Evolutionary conservation across 2,797 vertebrate genomes (phyloP).

Genomic region (Micromesistius poutassou): DNA sequence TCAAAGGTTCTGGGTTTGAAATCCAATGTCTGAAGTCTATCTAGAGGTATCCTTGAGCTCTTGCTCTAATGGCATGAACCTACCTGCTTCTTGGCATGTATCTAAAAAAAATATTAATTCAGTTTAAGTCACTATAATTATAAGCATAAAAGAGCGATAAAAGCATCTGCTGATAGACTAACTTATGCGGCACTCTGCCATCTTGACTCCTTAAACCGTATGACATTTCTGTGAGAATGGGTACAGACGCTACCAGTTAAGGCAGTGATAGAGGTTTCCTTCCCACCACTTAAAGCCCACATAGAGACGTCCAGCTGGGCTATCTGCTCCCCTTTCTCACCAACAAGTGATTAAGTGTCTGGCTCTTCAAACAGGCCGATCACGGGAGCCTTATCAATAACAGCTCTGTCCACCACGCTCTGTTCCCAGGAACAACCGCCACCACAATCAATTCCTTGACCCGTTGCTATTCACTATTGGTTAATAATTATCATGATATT

Average conservation of each 20-base stretch:
- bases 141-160: background rate
- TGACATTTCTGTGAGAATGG: slow-evolving; percentile 53
- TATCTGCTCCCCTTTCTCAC: slow-evolving; percentile 58
- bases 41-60: too few species aligned
- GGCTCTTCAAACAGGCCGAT: slow-evolving; percentile 55
- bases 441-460: background rate
- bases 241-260: slow-evolving; percentile 43
- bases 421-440: slow-evolving; percentile 48
- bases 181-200: background rate
- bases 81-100: too few species aligned
- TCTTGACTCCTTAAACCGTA: slow-evolving; percentile 15
- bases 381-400: slow-evolving; percentile 53
- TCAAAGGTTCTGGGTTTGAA: too few species aligned
- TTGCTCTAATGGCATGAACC: too few species aligned
- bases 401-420: slow-evolving; percentile 12
- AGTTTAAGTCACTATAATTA: background rate
- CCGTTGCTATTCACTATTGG: too few species aligned
- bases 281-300: slow-evolving; percentile 8
- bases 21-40: too few species aligned
- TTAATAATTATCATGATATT: background rate
- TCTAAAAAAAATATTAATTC: background rate
- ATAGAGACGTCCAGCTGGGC: slow-evolving; percentile 38
- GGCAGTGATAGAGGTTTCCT: slow-evolving; percentile 32
- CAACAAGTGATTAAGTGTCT: slow-evolving; percentile 59
- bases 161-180: background rate